A percentile compares a stretch with the other conserved stretches of the same genome.
Conservation (phyloP, 2,113 vertebrate species). For the Chionis minor region DNA sequence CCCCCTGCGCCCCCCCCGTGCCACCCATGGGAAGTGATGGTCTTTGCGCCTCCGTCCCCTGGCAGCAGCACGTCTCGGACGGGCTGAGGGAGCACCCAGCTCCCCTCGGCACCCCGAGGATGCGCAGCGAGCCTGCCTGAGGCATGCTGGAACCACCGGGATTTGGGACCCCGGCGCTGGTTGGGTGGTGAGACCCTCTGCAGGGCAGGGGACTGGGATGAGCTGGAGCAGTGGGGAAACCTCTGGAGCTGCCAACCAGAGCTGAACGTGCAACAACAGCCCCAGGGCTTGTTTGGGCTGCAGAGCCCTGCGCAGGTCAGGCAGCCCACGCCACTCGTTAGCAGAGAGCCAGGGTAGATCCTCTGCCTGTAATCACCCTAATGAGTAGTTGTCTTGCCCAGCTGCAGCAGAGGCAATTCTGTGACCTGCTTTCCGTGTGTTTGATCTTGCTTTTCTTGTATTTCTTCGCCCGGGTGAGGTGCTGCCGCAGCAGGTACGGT, state of each 20-base stretch:
- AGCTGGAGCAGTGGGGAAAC: not conserved
- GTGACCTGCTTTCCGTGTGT: not conserved
- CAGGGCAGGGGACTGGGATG: not conserved
- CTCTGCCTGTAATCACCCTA: not conserved
- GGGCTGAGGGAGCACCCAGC: not conserved
- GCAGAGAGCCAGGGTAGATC: not conserved
- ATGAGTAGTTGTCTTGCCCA: not conserved
- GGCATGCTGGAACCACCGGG: fast-evolving
- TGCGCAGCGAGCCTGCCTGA: fast-evolving
- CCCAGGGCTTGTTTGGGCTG: not conserved
- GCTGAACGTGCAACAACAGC: not conserved
- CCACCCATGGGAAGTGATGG: fast-evolving
- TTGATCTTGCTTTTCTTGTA: not conserved
- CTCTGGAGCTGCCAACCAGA: fast-evolving
- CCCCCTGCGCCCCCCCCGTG: fast-evolving
- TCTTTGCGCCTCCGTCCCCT: fast-evolving
- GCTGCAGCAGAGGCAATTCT: not conserved
- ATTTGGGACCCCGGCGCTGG: fast-evolving
- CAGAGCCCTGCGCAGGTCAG: not conserved
- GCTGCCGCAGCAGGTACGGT: not conserved
- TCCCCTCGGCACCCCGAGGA: not conserved
- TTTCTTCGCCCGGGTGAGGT: fast-evolving
- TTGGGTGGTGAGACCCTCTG: not conserved
- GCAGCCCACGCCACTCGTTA: not conserved
- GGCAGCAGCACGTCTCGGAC: not conserved